Evolutionary conservation across 2,113 vertebrate species (phyloP).

Genomic region (Melanocharis versteri): DNA sequence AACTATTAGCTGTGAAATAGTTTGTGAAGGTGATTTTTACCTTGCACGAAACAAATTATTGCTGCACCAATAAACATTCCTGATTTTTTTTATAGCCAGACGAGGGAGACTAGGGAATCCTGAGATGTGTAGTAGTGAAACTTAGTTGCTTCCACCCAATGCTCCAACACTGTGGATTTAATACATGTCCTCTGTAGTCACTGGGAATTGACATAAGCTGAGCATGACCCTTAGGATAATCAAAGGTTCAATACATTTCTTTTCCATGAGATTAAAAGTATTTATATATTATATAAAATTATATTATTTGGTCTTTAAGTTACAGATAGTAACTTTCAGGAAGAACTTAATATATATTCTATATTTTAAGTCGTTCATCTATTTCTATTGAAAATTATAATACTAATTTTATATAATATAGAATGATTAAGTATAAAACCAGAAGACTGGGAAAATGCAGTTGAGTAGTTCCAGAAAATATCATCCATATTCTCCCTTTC

Average conservation of each 20-base stretch:
- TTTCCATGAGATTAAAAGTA: not conserved
- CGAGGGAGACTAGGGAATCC: not conserved
- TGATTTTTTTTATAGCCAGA: not conserved
- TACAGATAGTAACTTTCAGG: not conserved
- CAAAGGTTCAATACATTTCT: not conserved
- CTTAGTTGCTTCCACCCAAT: not conserved
- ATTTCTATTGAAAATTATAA: not conserved
- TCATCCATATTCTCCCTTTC: not conserved
- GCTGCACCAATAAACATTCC: not conserved
- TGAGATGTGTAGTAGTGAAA: not conserved
- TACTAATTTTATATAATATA: not conserved
- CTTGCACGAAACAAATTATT: not conserved
- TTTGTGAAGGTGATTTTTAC: not conserved
- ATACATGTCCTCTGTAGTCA: not conserved
- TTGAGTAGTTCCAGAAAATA: not conserved
- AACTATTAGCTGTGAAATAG: not conserved
- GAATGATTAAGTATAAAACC: not conserved
- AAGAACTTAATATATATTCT: not conserved
- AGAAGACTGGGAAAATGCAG: not conserved
- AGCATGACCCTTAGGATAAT: not conserved
- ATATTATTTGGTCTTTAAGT: not conserved
- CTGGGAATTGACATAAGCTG: not conserved
- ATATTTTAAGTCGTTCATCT: not conserved
- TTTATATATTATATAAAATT: not conserved
- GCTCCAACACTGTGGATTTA: not conserved